Percentiles rank a stretch among this genome's conserved stretches.
Evolutionary conservation across 1,140 invertebrate genomes (phyloP).

Genomic region (Pseudomyrmex dendroicus): DNA sequence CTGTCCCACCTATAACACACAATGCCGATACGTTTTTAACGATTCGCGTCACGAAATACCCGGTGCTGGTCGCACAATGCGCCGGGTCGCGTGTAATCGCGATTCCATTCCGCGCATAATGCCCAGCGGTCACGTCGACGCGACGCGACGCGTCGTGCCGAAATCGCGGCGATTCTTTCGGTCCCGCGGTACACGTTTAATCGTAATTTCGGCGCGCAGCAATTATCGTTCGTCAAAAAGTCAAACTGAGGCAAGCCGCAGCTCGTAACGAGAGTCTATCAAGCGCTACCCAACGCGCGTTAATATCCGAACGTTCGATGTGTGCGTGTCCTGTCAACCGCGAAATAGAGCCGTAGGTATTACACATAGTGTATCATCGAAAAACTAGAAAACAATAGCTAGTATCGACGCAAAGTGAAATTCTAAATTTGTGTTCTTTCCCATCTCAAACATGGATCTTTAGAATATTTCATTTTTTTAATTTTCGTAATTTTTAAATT

Average conservation of each 20-base stretch:
- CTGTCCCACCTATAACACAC: conserved; percentile 49
- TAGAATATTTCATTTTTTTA: background rate
- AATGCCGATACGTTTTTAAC: conserved; percentile 66
- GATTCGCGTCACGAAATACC: conserved; percentile 60
- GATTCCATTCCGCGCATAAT: conserved; percentile 57
- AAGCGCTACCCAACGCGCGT: background rate
- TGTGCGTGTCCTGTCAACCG: background rate
- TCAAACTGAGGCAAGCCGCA: conserved; percentile 8
- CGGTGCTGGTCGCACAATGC: conserved; percentile 45
- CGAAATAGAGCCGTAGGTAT: background rate
- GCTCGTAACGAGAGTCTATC: conserved; percentile 19
- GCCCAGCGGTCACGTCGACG: conserved; percentile 45
- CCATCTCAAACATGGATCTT: background rate
- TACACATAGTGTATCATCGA: background rate
- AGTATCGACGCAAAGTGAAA: background rate
- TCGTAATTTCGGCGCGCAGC: conserved; percentile 35
- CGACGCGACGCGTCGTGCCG: conserved; percentile 26
- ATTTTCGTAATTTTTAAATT: too few species aligned
- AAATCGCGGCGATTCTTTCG: conserved; percentile 53
- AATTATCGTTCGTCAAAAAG: conserved; percentile 45
- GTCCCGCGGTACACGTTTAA: conserved; percentile 31
- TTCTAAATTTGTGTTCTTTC: background rate
- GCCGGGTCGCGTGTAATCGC: conserved; percentile 46
- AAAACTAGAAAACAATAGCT: background rate
- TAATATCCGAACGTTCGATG: background rate